Evolutionary conservation across 1,140 invertebrate species (phyloP).

Genomic region (Hydropsyche tenuis): DNA sequence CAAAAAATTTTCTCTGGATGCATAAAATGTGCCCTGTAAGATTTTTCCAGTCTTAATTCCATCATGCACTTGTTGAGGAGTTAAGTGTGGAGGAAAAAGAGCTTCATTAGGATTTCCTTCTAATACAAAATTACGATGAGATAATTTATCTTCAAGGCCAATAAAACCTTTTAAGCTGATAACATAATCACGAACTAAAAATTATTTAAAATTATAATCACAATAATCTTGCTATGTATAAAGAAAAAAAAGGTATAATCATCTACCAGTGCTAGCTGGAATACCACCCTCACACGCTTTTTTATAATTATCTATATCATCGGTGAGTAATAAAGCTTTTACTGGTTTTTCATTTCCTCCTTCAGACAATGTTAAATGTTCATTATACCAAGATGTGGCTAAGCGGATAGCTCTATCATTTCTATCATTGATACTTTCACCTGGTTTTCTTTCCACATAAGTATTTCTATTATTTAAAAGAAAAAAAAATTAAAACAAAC

Average conservation of each 20-base stretch:
- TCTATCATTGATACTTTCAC: slow-evolving; percentile 87
- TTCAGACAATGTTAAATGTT: slow-evolving; percentile 64
- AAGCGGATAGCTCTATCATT: slow-evolving; percentile 90
- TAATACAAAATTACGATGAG: slow-evolving; percentile 68
- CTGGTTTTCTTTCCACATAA: slow-evolving; percentile 80
- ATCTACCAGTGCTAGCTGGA: slow-evolving; percentile 72
- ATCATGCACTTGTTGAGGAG: slow-evolving; percentile 75
- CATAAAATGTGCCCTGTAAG: slow-evolving; percentile 84
- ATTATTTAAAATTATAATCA: slow-evolving; percentile 38
- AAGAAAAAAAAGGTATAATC: slow-evolving; percentile 41
- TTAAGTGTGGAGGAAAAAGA: slow-evolving; percentile 86
- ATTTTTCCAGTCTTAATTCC: slow-evolving; percentile 82
- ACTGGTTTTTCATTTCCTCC: slow-evolving; percentile 61
- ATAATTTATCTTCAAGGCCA: slow-evolving; percentile 82
- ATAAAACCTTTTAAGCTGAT: slow-evolving; percentile 69
- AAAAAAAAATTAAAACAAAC: slow-evolving; percentile 12
- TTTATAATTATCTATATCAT: slow-evolving; percentile 81
- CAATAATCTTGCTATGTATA: slow-evolving; percentile 8
- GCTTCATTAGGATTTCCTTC: slow-evolving; percentile 70
- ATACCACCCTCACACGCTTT: slow-evolving; percentile 76
- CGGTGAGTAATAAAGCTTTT: slow-evolving; percentile 82
- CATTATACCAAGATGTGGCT: slow-evolving; percentile 80
- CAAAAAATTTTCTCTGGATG: slow-evolving; percentile 90
- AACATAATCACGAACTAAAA: slow-evolving; percentile 76
- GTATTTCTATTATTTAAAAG: slow-evolving; percentile 73